Evolutionary conservation across 2,797 vertebrate genomes (phyloP), one percentile per base, ranked within the genome.

Genomic region (Halcyon chelicuti): DNA sequence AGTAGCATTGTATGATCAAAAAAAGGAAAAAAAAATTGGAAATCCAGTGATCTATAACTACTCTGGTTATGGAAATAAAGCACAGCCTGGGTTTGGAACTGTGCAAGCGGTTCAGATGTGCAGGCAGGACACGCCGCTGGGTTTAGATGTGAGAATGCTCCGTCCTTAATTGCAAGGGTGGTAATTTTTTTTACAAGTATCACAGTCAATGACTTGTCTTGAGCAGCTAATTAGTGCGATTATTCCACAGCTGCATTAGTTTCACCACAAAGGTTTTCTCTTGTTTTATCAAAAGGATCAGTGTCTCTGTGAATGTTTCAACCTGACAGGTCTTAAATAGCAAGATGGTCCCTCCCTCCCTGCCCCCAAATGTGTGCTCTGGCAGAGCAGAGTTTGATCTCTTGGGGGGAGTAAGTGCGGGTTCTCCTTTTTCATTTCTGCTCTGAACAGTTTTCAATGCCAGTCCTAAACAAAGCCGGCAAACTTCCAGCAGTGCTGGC

Each of bases 201-300:
- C 97, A 91, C 98, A 97, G 97, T 98, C 97, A 97, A 71, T 98
- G 97, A 97, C 98, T 98, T 97, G 97, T 98, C 98, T 95, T 96
- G 98, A 98, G 97, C 95, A 98, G 99, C 98, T 99, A 99, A 99
- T 99, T 99, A 99, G 99, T 99, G 98, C 99, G 99, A 99, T 99
- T 99, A 99, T 98, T 98, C 98, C 97, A 96, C 99, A 99, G 99
- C 98, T 99, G 99, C 98, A 97, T 99, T 99, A 98, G 98, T 98
- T 97, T 96, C 94, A 67, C 94, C 97, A 98, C 98, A 98, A 99
- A 99, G 98, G 96, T 98, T 98, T 98, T 97, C 97, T 97, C 98
- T 97, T 98, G 97, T 98, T 98, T 98, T 98, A 99, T 99, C 99
- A 98, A 99, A 99, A 98, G 99, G 98, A 99, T 99, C 99, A 99